These are phyloP conservation scores for Stenchaetothrips biformis DNA, from an alignment of 2,888 invertebrate species.

Conservation along the genomic window DNA sequence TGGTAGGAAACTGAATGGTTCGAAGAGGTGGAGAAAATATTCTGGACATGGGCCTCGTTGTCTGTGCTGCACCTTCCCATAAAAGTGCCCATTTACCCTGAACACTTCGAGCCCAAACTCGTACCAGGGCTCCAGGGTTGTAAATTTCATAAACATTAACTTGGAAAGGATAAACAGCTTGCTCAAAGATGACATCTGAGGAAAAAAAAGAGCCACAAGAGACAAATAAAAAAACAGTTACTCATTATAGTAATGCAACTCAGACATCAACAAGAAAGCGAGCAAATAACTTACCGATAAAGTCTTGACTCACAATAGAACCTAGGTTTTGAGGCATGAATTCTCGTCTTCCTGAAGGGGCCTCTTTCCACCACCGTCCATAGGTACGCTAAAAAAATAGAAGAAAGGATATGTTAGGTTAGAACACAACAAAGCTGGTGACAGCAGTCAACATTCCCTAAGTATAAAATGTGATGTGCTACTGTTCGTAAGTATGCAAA, in stretches of 20 bases:
- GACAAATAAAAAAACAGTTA: background rate
- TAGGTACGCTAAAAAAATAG: constrained; percentile 64
- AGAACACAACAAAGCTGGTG: constrained; percentile 12
- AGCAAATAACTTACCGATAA: constrained; percentile 58
- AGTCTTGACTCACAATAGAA: constrained; percentile 67
- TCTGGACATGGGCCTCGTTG: constrained; percentile 58
- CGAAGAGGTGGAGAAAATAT: constrained; percentile 71
- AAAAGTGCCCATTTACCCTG: constrained; percentile 62
- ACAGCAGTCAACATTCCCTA: background rate
- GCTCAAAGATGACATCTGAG: constrained; percentile 61
- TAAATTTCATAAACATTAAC: constrained; percentile 79
- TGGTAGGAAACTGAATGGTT: constrained; percentile 53
- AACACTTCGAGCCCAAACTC: constrained; percentile 65
- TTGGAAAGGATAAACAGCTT: constrained; percentile 61
- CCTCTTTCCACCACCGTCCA: constrained; percentile 77
- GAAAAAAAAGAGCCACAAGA: constrained; percentile 8
- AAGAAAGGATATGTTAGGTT: constrained; percentile 28
- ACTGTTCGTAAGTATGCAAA: background rate
- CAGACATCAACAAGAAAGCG: background rate
- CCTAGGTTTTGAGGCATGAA: constrained; percentile 70
- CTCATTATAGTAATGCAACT: background rate
- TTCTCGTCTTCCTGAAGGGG: constrained; percentile 63
- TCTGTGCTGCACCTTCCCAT: constrained; percentile 69
- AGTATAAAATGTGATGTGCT: background rate
- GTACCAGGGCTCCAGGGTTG: constrained; percentile 76